phyloP scores from a whole-genome alignment of 2,113 vertebrate species.

The Gadus chalcogrammus region DNA sequence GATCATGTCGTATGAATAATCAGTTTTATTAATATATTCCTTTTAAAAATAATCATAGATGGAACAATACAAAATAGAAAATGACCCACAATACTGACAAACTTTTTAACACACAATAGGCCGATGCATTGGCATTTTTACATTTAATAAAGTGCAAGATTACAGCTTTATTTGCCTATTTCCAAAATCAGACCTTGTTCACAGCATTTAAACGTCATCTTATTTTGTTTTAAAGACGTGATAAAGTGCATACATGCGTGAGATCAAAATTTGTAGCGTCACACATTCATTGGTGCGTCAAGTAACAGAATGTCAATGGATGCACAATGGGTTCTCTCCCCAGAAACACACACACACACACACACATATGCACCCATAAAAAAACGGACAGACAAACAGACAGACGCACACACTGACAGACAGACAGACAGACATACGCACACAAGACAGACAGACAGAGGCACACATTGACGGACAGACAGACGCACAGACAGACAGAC shows the following conservation, averaged over 20 bases:
- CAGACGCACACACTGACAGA: background rate
- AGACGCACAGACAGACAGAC: background rate
- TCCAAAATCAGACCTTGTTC: slow-evolving; percentile 74
- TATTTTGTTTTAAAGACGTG: slow-evolving; percentile 63
- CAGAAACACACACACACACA: background rate
- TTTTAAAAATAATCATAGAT: slow-evolving; percentile 70
- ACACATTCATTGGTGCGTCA: slow-evolving; percentile 3
- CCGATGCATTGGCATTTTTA: slow-evolving; percentile 83
- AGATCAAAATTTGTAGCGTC: slow-evolving; percentile 52
- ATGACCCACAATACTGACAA: slow-evolving; percentile 54
- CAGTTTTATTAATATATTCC: slow-evolving; percentile 48
- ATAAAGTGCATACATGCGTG: slow-evolving; percentile 86
- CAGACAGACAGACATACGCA: background rate
- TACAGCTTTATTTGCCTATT: slow-evolving; percentile 72
- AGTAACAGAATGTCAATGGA: slow-evolving; percentile 64
- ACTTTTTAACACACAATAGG: slow-evolving; percentile 66
- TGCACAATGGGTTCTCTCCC: slow-evolving; percentile 2
- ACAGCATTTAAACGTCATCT: slow-evolving; percentile 65
- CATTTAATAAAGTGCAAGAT: slow-evolving; percentile 87
- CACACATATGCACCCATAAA: background rate
- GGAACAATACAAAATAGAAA: slow-evolving; percentile 68
- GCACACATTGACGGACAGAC: too few species aligned
- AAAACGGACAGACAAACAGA: too few species aligned
- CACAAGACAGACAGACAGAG: background rate
- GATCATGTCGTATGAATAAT: slow-evolving; percentile 6